Percentiles rank a stretch among this genome's conserved stretches.
phyloP scores from a whole-genome alignment of 2,888 invertebrate species.

The Rhagonycha fulva region DNA sequence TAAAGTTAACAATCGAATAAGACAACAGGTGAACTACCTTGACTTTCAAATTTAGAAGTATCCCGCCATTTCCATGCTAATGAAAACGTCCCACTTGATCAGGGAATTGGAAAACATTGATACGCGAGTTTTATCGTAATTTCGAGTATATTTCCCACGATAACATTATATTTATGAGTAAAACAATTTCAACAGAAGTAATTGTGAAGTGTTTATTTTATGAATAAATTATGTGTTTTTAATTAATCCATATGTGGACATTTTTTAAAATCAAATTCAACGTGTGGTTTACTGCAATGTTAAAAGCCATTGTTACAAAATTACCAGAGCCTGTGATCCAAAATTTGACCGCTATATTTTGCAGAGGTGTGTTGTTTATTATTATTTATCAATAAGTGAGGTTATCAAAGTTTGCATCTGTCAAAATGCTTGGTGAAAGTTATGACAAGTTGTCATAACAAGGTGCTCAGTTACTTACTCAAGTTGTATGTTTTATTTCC shows the following conservation, averaged over 20 bases:
- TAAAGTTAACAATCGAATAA: too few relatives aligned
- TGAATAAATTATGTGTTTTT: not conserved
- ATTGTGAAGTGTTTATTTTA: not conserved
- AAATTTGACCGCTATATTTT: constrained; percentile 67
- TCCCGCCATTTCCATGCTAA: not conserved
- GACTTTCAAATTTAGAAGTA: not conserved
- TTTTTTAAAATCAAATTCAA: not conserved
- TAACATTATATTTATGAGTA: not conserved
- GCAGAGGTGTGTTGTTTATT: constrained; percentile 59
- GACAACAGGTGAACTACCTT: not conserved
- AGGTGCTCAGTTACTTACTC: not conserved
- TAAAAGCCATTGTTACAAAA: constrained; percentile 52
- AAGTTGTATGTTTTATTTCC: not conserved
- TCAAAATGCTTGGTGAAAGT: not conserved
- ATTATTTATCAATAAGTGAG: constrained; percentile 14
- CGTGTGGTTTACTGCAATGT: constrained; percentile 34
- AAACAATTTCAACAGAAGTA: not conserved
- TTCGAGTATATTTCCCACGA: not conserved
- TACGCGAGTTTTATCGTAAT: not conserved
- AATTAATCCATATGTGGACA: not conserved
- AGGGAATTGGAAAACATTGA: not conserved
- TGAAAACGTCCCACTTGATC: not conserved
- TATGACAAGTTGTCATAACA: not conserved
- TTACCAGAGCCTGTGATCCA: constrained; percentile 65
- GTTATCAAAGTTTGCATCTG: constrained; percentile 1